phyloP scores from a whole-genome alignment of 1,140 invertebrate species.

The Dermatophagoides farinae region DNA sequence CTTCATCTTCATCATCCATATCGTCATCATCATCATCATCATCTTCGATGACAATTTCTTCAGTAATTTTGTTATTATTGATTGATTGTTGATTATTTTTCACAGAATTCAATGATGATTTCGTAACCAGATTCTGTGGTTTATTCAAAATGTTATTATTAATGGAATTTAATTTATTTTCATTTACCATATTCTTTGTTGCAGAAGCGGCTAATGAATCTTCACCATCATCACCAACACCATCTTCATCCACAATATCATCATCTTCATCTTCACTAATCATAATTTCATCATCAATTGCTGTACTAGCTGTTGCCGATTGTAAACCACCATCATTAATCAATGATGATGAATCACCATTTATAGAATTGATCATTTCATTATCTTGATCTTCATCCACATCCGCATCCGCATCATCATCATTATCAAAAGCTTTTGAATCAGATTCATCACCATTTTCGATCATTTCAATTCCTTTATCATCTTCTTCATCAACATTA shows the following conservation, averaged over 20 bases:
- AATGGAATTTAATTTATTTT: not conserved
- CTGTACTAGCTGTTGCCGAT: no score
- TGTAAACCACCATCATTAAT: not conserved
- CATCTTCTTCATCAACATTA: not conserved
- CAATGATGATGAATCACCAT: not conserved
- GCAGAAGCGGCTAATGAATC: not conserved
- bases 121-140: not conserved
- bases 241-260: not conserved
- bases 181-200: not conserved
- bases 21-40: not conserved
- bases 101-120: not conserved
- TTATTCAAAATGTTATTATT: not conserved
- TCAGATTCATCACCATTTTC: not conserved
- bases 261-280: not conserved
- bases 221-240: not conserved
- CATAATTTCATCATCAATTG: not conserved
- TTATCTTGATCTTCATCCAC: not conserved
- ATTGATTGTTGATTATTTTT: not conserved
- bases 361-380: not conserved
- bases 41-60: constrained; percentile 2
- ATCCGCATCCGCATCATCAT: not conserved
- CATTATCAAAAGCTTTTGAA: not conserved
- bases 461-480: not conserved
- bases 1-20: not conserved
- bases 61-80: not conserved